Conservation (phyloP, 2,888 invertebrate genomes). For the Mythimna vitellina region DNA sequence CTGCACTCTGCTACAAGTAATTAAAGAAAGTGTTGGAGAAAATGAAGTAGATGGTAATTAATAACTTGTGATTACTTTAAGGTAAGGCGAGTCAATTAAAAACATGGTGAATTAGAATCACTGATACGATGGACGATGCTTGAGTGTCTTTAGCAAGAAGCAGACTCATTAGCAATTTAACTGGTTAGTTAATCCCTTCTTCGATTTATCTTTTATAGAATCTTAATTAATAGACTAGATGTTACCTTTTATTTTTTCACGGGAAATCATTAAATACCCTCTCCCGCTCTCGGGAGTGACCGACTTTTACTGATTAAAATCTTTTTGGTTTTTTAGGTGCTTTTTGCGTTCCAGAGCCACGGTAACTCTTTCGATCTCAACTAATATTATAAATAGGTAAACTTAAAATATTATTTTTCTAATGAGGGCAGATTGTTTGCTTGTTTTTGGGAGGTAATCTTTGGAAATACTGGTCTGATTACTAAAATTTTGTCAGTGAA, state of each 20-base stretch:
- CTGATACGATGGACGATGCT: neutral
- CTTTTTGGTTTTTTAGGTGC: too few relatives aligned
- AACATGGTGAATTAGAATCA: neutral
- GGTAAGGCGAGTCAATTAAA: constrained; percentile 7
- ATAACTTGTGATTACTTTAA: constrained; percentile 19
- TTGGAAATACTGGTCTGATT: neutral
- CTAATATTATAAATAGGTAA: neutral
- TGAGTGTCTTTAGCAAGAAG: neutral
- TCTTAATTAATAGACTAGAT: neutral
- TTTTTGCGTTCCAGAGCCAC: too few relatives aligned
- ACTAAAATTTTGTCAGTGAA: neutral
- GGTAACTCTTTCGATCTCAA: neutral
- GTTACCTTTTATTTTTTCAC: too few relatives aligned
- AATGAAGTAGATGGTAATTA: constrained; percentile 31
- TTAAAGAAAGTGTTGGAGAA: constrained; percentile 49
- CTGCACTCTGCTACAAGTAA: constrained; percentile 41
- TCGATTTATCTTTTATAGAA: neutral
- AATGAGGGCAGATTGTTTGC: neutral
- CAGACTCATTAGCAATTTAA: neutral
- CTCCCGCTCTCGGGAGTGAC: too few relatives aligned
- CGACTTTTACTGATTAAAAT: too few relatives aligned
- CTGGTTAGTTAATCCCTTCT: neutral
- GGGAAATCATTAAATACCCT: too few relatives aligned
- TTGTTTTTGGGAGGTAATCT: neutral
- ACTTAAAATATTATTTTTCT: neutral